These are phyloP conservation scores for Taphrorychus bicolor DNA, from an alignment of 2,888 invertebrate species.

Conservation along the genomic window DNA sequence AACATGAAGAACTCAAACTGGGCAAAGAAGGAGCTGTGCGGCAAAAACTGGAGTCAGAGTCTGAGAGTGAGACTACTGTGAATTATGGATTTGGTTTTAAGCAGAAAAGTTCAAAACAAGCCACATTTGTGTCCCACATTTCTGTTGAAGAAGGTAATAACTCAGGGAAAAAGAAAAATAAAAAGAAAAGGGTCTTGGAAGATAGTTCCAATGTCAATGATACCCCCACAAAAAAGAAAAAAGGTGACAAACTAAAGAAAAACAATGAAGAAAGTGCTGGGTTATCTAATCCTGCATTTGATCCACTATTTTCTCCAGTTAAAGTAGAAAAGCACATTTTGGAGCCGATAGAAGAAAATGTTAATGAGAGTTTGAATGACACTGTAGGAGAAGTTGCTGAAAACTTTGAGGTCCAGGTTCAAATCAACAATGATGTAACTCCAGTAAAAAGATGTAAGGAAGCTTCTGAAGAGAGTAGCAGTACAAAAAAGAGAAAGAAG, in stretches of 20 bases:
- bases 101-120: too few relatives aligned
- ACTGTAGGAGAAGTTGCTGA: constrained; percentile 31
- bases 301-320: constrained; percentile 47
- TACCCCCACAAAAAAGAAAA: constrained; percentile 37
- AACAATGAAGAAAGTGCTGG: constrained; percentile 39
- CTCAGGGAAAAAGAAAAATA: constrained; percentile 15
- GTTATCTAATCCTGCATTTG: constrained; percentile 53
- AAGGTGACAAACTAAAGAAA: constrained; percentile 31
- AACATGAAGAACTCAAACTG: too few relatives aligned
- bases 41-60: constrained; percentile 23
- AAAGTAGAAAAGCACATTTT: constrained; percentile 48
- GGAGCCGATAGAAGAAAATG: constrained; percentile 49
- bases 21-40: constrained; percentile 31
- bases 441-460: constrained; percentile 14
- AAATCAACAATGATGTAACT: constrained; percentile 37
- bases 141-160: constrained; percentile 1
- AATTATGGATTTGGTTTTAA: constrained; percentile 14
- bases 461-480: constrained; percentile 2
- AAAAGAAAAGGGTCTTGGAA: constrained; percentile 27
- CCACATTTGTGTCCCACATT: too few relatives aligned
- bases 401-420: constrained; percentile 33
- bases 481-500: constrained; percentile 32
- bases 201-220: constrained; percentile 20
- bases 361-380: constrained; percentile 31
- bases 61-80: constrained; percentile 25